Percentiles rank a stretch among this genome's conserved stretches.
Conservation (phyloP, 2,888 invertebrate genomes). For the Mactromeris polynyma region DNA sequence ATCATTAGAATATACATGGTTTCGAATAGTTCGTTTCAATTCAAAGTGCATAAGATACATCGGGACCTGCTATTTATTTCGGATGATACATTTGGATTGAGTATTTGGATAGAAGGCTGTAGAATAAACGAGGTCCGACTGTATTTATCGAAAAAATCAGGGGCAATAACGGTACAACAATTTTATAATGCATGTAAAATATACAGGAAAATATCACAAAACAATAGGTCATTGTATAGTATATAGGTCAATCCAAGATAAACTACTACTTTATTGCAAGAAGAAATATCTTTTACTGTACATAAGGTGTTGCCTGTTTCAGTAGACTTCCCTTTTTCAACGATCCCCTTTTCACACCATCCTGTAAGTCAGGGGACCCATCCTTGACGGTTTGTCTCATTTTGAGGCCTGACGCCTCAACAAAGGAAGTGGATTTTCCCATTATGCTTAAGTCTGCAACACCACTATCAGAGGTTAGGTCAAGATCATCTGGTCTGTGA, state of each 20-base stretch:
- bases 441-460: constrained; percentile 13
- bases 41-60: too few species aligned
- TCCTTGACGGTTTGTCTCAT: neutral
- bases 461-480: constrained; percentile 22
- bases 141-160: too few species aligned
- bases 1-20: too few species aligned
- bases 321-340: constrained; percentile 53
- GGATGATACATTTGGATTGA: too few species aligned
- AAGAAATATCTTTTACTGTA: constrained; percentile 35
- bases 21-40: too few species aligned
- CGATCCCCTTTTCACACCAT: constrained; percentile 45
- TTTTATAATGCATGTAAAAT: too few species aligned
- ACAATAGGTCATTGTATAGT: too few species aligned
- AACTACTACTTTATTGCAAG: neutral
- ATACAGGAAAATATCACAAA: too few species aligned
- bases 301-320: constrained; percentile 55
- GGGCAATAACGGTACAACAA: too few species aligned
- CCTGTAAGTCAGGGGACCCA: constrained; percentile 20
- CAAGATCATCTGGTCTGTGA: neutral
- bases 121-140: too few species aligned
- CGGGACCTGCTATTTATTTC: too few species aligned
- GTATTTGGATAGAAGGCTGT: too few species aligned
- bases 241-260: neutral
- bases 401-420: neutral
- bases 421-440: neutral